phyloP scores from a whole-genome alignment of 2,888 invertebrate genomes.

The Stramonita haemastoma region DNA sequence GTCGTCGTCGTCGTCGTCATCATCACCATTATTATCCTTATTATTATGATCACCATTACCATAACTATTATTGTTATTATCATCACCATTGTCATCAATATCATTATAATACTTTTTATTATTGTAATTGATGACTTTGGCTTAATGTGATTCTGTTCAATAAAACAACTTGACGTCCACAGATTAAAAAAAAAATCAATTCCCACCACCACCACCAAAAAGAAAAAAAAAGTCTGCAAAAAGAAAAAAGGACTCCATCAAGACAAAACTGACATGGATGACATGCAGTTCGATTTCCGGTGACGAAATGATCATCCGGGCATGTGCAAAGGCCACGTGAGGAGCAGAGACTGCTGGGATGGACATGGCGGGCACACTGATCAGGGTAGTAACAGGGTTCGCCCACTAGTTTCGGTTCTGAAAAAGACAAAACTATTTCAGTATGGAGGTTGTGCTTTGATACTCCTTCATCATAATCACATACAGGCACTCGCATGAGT shows the following conservation, averaged over 20 bases:
- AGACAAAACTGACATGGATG: slow-evolving; percentile 35
- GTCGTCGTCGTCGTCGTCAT: background rate
- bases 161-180: no score
- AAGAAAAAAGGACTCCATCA: background rate
- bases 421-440: background rate
- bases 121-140: background rate
- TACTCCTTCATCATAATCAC: no score
- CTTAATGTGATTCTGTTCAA: no score
- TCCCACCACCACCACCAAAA: background rate
- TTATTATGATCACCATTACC: no score
- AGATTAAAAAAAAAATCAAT: no score
- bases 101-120: no score
- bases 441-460: background rate
- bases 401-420: slow-evolving; percentile 33
- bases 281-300: slow-evolving; percentile 25
- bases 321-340: slow-evolving; percentile 34
- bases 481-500: background rate
- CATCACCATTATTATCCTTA: background rate
- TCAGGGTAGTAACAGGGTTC: slow-evolving; percentile 21
- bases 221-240: background rate
- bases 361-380: slow-evolving; percentile 23
- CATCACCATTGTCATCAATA: no score
- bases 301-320: slow-evolving; percentile 35
- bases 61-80: no score
- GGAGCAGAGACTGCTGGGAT: slow-evolving; percentile 36